Base-by-base conservation (phyloP, 2,888 invertebrate genomes). In the Pimpla rufipes region DNA sequence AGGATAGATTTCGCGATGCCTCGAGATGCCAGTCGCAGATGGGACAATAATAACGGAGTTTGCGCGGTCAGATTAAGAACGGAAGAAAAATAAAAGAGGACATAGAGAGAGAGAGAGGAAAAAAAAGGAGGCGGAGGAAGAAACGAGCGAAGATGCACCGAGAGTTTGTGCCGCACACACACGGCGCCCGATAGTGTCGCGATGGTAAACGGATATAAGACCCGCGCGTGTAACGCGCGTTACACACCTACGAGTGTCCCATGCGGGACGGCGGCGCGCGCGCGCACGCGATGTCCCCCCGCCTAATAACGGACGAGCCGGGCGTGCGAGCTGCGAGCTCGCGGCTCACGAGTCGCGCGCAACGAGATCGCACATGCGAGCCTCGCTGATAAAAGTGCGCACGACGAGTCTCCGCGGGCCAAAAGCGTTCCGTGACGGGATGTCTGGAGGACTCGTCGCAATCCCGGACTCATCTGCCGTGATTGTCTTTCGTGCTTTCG, bases 321-420 rank as follows among this genome's bases (percentile, higher is more conserved):
- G 55, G 79, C 85, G 78, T 77, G 76, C 79, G 78, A 77, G 73
- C 66, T 59, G 4, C 52, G 47, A 59, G 71, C 75, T 64, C 83
- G 70, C 59, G 62, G 62, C 68, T 82, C 70, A 59, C 45, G 40
- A 71, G 18, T 73, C 75, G 71, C 82, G 81, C 67, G 70, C 62
- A n/a, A 40, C 13, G 37, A 90, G 91, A 92, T 91, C 87, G 87
- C 88, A 85, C 92, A 91, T 90, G 92, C 91, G 87, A 91, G 79
- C 84, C 70, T 67, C 23, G 47, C 66, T 90, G 92, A 92, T 92
- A 91, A 91, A 87, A 47, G 50, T 74, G 71, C 16, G n/a, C 21
- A 16, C 70, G 16, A 75, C 57, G 75, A 47, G 55, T 79, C 86
- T 88, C 86, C 83, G 75, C 82, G 75, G 88, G 87, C 85, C 83